Base-by-base conservation (phyloP, 2,113 vertebrate genomes). In the Tretioscincus oriximinensis region DNA sequence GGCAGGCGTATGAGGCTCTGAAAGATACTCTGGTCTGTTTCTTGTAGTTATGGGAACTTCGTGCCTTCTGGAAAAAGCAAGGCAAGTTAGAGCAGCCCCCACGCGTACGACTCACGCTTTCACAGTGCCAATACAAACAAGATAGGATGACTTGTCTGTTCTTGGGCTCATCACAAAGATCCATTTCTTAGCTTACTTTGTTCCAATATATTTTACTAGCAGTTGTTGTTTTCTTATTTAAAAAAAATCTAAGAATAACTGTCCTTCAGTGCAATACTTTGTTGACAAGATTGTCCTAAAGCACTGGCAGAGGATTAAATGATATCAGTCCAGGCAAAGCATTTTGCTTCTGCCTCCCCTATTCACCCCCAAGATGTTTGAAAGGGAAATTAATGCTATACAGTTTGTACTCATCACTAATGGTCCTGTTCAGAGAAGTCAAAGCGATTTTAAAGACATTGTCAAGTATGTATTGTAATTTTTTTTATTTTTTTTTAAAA, bases 1-100 rank as follows among this genome's bases (percentile, higher is more conserved):
- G 90, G 92, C 94, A 93, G 90, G 78, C 14, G 1, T 47, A 84
- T 78, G 89, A 87, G 89, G 85, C 82, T 0, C 10, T 5, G 0
- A 9, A 2, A 0, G 2, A 47, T 8, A 84, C 1, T 9, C 84
- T 72, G 35, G 90, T 83, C 77, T 79, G 64, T 88, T 2, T 28
- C 67, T 87, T 20, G 71, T 66, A 89, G 92, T 82, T 71, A 69
- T 45, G 3, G 81, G 76, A 74, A 64, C 80, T 76, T 71, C 1
- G 0, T 4, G 35, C 88, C 88, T 86, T 76, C 75, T 73, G 73
- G 63, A 89, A 82, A 85, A 67, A 77, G 70, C 64, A 26, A 93
- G 90, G 77, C 93, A 92, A 91, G 94, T 94, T 49, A 1, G 1
- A 73, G 92, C 88, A 88, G 85, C 84, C 87, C 88, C 80, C 0